phyloP scores from a whole-genome alignment of 2,113 vertebrate species.

The Desmodus rotundus region DNA sequence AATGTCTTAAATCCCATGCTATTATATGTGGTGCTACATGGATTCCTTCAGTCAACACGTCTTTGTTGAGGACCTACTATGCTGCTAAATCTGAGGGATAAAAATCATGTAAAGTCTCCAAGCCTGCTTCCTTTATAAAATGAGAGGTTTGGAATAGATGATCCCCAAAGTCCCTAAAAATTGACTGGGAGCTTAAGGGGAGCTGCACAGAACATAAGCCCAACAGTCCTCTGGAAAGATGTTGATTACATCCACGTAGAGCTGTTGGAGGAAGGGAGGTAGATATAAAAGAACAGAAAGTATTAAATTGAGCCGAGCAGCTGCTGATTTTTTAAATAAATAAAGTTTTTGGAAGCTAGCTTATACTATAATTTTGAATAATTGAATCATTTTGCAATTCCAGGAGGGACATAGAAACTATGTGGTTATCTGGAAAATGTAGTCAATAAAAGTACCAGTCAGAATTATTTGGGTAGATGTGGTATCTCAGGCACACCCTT shows the following conservation, averaged over 20 bases:
- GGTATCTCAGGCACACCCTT: background rate
- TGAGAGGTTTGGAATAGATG: background rate
- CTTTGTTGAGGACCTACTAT: background rate
- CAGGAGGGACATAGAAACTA: background rate
- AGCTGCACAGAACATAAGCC: background rate
- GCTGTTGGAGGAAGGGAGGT: background rate
- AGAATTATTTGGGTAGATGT: background rate
- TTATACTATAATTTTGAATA: background rate
- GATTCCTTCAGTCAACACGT: background rate
- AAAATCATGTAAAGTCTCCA: background rate
- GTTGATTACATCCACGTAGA: background rate
- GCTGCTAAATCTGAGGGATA: background rate
- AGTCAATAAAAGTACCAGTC: background rate
- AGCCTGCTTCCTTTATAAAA: background rate
- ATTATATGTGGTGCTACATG: background rate
- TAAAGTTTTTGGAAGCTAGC: background rate
- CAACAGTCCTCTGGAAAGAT: background rate
- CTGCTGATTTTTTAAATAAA: conserved; percentile 7
- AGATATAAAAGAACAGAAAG: background rate
- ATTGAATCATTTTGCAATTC: background rate
- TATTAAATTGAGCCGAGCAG: background rate
- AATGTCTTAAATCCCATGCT: background rate
- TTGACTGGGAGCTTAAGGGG: background rate
- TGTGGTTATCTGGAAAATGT: background rate
- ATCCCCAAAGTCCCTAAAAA: background rate